Conservation (phyloP, 2,888 invertebrate genomes). For the Perdita meconis region DNA sequence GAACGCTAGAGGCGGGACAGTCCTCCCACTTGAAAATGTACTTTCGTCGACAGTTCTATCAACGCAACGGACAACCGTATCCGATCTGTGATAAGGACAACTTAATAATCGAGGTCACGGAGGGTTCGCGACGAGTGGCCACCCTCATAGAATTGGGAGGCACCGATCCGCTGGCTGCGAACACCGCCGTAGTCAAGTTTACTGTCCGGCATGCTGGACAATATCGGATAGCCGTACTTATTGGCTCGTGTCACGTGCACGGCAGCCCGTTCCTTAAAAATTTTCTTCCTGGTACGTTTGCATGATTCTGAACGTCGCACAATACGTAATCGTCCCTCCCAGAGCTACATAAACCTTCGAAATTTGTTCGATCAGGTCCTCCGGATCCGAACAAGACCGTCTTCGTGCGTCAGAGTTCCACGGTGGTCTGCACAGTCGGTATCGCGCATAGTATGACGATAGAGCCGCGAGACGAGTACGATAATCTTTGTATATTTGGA, state of each 20-base stretch:
- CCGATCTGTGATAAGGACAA: conserved; percentile 97
- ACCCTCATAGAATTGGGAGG: conserved; percentile 95
- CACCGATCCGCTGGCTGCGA: conserved; percentile 92
- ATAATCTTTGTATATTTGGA: conserved; percentile 91
- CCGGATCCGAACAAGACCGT: conserved; percentile 93
- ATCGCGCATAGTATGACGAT: conserved; percentile 91
- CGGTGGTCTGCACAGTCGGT: conserved; percentile 92
- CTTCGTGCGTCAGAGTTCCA: conserved; percentile 93
- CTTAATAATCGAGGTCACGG: conserved; percentile 93
- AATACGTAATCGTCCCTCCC: too few relatives aligned
- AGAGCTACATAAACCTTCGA: too few relatives aligned
- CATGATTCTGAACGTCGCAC: not conserved
- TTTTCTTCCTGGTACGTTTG: conserved; percentile 89
- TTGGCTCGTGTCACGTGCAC: conserved; percentile 91
- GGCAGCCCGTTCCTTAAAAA: conserved; percentile 94
- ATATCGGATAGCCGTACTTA: conserved; percentile 93
- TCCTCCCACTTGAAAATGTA: not conserved
- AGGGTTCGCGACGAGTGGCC: conserved; percentile 92
- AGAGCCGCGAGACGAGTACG: conserved; percentile 96
- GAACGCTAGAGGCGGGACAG: not conserved
- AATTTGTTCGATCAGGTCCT: conserved; percentile 85
- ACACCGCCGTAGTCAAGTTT: conserved; percentile 95
- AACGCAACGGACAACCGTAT: conserved; percentile 97
- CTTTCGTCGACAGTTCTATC: conserved; percentile 88
- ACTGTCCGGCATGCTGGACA: conserved; percentile 96